Evolutionary conservation across 2,888 invertebrate genomes (phyloP), one percentile per base, ranked within the genome.

Genomic region (Trissolcus japonicus): DNA sequence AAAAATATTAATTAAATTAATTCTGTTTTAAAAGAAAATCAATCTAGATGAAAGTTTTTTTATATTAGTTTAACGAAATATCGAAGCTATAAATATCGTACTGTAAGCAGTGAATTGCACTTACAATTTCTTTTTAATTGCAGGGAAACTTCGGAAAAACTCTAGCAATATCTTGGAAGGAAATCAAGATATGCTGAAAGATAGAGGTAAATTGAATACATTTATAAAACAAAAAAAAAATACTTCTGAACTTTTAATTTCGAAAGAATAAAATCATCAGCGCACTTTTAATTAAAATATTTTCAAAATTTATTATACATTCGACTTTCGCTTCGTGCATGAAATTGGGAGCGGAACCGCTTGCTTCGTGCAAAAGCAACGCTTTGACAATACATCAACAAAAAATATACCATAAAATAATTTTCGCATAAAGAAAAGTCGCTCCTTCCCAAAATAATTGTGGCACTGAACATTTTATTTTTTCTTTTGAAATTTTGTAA

Each of bases 181-280:
- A 68, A 88, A 87, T 80, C 89, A 87, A 68, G 86, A 89, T 66
- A 87, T 87, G 85, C 79, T 87, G 53, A 87, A 88, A 74, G 88
- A 88, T 68, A 82, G 85, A 84, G 87, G 89, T 88, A 81, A 59
- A 41, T 19, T 51, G 61, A 53, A 40, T 43, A 1, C 25, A 50
- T 40, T 25, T 9, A 16, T 43, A 6, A 6, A 3, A 41, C 9
- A n/a, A 41, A 6, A 6, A 9, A 3, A n/a, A 6, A 43, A 43
- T 14, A 41, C 13, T 3, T 14, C 2, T 14, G 14, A 16, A 25
- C 2, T 14, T 6, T 1, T 46, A 46, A 14, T 16, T 14, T n/a
- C 6, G 46, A 16, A 46, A 46, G 46, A 46, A 46, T 46, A 46
- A 46, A 46, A 46, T n/a, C 4, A 14, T 46, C 14, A 46, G 0